phyloP scores from a whole-genome alignment of 1,140 invertebrate genomes.

The Elysia chlorotica region DNA sequence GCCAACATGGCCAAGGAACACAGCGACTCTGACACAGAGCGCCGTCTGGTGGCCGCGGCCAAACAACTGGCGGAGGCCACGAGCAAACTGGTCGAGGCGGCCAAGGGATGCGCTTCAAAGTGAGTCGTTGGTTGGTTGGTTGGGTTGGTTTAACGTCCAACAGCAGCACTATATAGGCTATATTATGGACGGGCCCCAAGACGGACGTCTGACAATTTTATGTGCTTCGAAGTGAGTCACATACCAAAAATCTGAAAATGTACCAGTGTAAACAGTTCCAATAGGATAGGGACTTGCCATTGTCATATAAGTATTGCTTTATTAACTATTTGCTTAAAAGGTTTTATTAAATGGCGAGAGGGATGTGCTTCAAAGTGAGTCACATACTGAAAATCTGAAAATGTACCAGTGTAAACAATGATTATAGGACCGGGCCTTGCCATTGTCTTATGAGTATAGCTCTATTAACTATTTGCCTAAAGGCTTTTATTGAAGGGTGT shows the following conservation, averaged over 20 bases:
- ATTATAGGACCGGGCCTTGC: neutral
- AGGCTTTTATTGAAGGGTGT: too few species aligned
- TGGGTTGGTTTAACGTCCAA: neutral
- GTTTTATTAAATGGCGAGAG: too few species aligned
- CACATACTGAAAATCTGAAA: neutral
- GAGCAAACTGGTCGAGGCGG: constrained; percentile 93
- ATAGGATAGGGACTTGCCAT: neutral
- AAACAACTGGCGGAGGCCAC: constrained; percentile 95
- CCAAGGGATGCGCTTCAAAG: constrained; percentile 67
- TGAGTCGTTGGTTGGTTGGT: neutral
- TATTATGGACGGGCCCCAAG: too few species aligned
- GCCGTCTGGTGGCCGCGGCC: constrained; percentile 79
- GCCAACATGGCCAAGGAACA: constrained; percentile 87
- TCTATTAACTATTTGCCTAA: too few species aligned
- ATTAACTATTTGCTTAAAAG: too few species aligned
- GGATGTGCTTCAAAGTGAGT: constrained; percentile 34
- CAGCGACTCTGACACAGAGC: constrained; percentile 73
- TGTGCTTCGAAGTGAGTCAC: neutral
- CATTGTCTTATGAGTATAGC: neutral
- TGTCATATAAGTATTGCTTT: too few species aligned
- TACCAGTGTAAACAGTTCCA: neutral
- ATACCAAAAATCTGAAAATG: neutral
- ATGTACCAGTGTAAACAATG: neutral
- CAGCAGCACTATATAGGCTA: neutral
- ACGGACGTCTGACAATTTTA: too few species aligned